These are phyloP conservation scores for Netelia inedita DNA, from an alignment of 2,888 invertebrate genomes.

Conservation along the genomic window DNA sequence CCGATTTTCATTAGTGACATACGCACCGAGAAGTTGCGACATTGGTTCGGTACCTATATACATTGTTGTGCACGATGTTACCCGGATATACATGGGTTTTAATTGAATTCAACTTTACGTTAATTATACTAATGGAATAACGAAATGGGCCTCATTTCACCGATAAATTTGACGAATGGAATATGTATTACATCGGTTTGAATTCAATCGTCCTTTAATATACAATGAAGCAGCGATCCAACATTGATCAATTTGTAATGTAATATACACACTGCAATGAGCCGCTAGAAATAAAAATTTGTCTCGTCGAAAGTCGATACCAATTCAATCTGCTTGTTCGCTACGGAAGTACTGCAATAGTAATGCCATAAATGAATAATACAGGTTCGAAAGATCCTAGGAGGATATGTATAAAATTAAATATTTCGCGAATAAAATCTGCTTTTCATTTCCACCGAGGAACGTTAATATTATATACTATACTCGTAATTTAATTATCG, in stretches of 20 bases:
- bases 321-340: neutral
- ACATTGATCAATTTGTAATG: neutral
- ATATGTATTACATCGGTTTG: slow-evolving; percentile 5
- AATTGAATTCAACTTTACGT: too few species aligned
- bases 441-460: too few species aligned
- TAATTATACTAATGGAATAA: too few species aligned
- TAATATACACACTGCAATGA: neutral
- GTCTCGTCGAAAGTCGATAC: neutral
- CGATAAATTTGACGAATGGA: neutral
- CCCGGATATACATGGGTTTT: too few species aligned
- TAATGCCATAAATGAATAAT: neutral
- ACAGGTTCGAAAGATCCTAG: neutral
- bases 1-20: neutral
- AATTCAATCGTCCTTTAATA: neutral
- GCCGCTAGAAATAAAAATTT: neutral
- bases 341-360: neutral
- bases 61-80: too few species aligned
- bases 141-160: neutral
- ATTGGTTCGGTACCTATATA: too few species aligned
- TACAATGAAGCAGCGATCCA: neutral
- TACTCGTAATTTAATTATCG: too few species aligned
- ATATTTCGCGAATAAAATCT: too few species aligned
- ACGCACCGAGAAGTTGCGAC: neutral
- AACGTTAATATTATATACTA: too few species aligned
- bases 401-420: too few species aligned